A percentile compares a stretch with the other conserved stretches of the same genome.
Evolutionary conservation across 2,888 invertebrate genomes (phyloP).

Genomic region (Agrochola lota): DNA sequence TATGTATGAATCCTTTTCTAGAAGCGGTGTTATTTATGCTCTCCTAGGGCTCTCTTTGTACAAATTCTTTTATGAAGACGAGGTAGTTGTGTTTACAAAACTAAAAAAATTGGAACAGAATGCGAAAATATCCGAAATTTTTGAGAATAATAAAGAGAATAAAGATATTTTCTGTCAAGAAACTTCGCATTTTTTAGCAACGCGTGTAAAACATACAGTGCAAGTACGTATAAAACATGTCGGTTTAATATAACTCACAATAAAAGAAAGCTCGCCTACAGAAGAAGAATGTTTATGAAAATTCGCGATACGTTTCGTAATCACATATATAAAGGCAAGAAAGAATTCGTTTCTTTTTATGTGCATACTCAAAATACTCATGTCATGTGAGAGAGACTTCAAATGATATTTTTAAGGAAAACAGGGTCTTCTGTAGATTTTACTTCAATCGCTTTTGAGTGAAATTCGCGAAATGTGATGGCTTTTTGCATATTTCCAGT

Average conservation of each 20-base stretch:
- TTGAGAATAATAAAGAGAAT: neutral
- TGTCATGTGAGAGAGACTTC: neutral
- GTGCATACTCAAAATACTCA: slow-evolving; percentile 1
- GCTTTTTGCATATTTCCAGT: too few species aligned
- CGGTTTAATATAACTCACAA: slow-evolving; percentile 16
- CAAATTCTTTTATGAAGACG: neutral
- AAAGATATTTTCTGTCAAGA: neutral
- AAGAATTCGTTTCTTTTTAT: slow-evolving; percentile 7
- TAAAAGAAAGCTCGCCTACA: slow-evolving; percentile 3
- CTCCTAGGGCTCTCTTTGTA: neutral
- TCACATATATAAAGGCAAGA: neutral
- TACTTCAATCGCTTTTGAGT: too few species aligned
- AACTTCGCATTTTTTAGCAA: neutral
- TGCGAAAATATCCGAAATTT: neutral
- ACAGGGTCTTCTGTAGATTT: too few species aligned
- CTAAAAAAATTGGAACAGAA: neutral
- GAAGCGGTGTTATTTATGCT: neutral
- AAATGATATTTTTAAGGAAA: neutral
- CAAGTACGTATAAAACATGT: neutral
- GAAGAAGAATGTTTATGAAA: slow-evolving; percentile 15
- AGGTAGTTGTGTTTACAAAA: neutral
- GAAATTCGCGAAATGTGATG: too few species aligned
- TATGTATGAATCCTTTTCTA: neutral
- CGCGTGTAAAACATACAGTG: neutral
- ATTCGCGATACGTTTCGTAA: slow-evolving; percentile 20